Base-by-base conservation (phyloP, 2,797 vertebrate genomes). In the Crax fasciolata region DNA sequence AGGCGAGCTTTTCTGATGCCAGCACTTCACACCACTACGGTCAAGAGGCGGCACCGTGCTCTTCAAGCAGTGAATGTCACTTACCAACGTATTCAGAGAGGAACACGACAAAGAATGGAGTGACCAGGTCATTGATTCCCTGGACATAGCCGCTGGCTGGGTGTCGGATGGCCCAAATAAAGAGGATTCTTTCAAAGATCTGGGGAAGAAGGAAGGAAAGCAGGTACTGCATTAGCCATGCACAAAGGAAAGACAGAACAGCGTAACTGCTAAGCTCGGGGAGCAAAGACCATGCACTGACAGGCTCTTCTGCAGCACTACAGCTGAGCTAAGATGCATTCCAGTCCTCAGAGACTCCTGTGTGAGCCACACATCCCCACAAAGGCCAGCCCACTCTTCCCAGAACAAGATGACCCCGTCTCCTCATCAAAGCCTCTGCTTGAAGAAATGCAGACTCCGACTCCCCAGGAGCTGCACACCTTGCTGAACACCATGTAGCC, bases 111-210 rank as follows among this genome's bases (percentile, higher is more conserved):
- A 99, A 99, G 98, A 99, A 99, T 1, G 99, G 99, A 17, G 99
- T 99, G 98, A 99, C 99, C 97, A 99, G 98, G 97, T 99, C 99
- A 68, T 99, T 99, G 97, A 99, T 99, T 48, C 99, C 99, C 98
- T 99, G 99, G 57, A 99, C 99, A 74, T 99, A 99, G 87, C 99
- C 99, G 24, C 99, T 99, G 97, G 99, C 99, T 10, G 99, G 99
- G 97, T 99, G 99, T 82, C 99, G 99, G 94, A 99, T 99, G 59
- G 99, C 99, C 99, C 99, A 99, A 96, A 99, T 99, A 94, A 99
- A 99, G 78, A 99, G 98, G 96, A 99, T 99, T 77, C 99, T 98
- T 97, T 99, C 99, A 97, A 99, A 99, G 96, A 99, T 99, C 99
- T 99, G 96, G 72, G 94, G 95, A 96, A 96, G 84, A 87, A 96